Conservation (phyloP, 2,888 invertebrate species). For the Pterostichus niger region DNA sequence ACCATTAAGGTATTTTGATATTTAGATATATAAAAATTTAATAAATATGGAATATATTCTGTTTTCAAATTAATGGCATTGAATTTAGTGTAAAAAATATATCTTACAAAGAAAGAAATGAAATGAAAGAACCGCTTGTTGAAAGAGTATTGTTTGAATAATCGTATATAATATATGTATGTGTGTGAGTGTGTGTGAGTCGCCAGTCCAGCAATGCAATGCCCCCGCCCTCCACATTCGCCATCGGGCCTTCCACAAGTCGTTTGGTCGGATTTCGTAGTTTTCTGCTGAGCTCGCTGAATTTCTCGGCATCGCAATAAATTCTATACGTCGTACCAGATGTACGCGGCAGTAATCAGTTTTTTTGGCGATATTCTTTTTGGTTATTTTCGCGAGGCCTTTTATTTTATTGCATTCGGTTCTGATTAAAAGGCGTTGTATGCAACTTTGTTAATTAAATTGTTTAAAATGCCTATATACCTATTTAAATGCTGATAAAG, state of each 20-base stretch:
- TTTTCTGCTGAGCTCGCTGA: constrained; percentile 71
- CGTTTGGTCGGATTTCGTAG: constrained; percentile 71
- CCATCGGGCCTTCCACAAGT: constrained; percentile 70
- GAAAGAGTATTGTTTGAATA: too few relatives aligned
- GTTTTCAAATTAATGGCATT: too few relatives aligned
- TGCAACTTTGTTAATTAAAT: constrained; percentile 63
- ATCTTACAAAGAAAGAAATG: not conserved
- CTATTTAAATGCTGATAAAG: constrained; percentile 64
- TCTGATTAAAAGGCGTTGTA: constrained; percentile 64
- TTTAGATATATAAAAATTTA: too few relatives aligned
- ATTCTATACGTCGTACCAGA: constrained; percentile 71
- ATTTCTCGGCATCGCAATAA: constrained; percentile 75
- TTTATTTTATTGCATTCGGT: constrained; percentile 53
- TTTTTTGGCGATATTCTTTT: constrained; percentile 56
- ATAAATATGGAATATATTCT: too few relatives aligned
- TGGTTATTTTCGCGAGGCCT: constrained; percentile 23
- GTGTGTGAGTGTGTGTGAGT: constrained; percentile 9
- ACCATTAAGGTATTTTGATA: too few relatives aligned
- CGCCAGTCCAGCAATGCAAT: constrained; percentile 61
- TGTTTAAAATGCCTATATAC: constrained; percentile 65
- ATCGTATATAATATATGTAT: too few relatives aligned
- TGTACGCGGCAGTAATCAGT: constrained; percentile 65
- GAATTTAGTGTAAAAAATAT: too few relatives aligned
- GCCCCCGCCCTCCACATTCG: constrained; percentile 68
- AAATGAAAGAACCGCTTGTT: not conserved